Evolutionary conservation across 2,113 vertebrate species (phyloP).

Genomic region (Hyperopisus bebe): DNA sequence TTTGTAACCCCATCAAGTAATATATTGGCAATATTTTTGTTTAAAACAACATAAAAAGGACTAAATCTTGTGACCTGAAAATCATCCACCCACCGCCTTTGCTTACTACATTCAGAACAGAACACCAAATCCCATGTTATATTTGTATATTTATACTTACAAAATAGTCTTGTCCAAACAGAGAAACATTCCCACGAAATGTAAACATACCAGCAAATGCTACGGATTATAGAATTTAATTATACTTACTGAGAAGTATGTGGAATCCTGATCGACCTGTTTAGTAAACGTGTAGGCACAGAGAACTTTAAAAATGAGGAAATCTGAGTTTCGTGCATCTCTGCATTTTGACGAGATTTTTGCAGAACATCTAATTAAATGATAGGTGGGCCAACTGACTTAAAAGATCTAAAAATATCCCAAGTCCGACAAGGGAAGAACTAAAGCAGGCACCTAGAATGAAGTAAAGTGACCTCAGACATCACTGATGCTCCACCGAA

Average conservation of each 20-base stretch:
- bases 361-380: not conserved
- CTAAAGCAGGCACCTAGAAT: not conserved
- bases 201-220: not conserved
- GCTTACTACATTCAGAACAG: not conserved
- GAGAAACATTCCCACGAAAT: not conserved
- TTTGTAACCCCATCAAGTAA: not conserved
- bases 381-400: not conserved
- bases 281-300: not conserved
- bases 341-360: not conserved
- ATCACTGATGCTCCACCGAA: not conserved
- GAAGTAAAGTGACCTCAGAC: not conserved
- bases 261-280: not conserved
- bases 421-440: not conserved
- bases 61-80: not conserved
- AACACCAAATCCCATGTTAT: not conserved
- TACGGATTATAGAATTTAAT: not conserved
- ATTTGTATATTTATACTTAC: not conserved
- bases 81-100: not conserved
- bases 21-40: not conserved
- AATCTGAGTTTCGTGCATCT: not conserved
- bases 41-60: not conserved
- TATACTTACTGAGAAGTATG: not conserved
- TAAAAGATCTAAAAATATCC: not conserved
- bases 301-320: not conserved
- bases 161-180: not conserved